Evolutionary conservation across 2,797 vertebrate genomes (phyloP).

Genomic region (Rhynchonycteris naso): DNA sequence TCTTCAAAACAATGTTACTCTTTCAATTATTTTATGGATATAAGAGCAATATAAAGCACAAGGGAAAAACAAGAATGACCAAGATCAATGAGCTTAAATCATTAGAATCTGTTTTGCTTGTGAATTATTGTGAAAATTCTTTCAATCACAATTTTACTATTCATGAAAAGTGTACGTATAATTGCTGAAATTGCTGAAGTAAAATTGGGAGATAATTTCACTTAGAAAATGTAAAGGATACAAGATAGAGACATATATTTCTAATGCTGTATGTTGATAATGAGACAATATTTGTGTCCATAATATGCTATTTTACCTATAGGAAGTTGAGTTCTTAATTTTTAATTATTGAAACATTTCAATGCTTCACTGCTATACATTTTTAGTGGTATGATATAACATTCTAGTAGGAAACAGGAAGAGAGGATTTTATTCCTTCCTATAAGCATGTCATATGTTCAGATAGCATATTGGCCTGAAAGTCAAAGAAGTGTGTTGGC

Average conservation of each 20-base stretch:
- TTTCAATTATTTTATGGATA: not conserved
- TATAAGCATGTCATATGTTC: not conserved
- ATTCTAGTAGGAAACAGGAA: slow-evolving; percentile 1
- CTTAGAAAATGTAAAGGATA: not conserved
- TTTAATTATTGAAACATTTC: not conserved
- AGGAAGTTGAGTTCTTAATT: not conserved
- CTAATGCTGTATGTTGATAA: not conserved
- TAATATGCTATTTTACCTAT: not conserved
- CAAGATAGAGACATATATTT: not conserved
- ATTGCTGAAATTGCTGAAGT: not conserved
- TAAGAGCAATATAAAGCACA: not conserved
- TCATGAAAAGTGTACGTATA: not conserved
- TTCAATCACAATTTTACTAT: not conserved
- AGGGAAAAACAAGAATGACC: not conserved
- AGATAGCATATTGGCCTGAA: not conserved
- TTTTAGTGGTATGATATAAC: not conserved
- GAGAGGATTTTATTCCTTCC: not conserved
- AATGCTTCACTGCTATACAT: not conserved
- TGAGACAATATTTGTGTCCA: not conserved
- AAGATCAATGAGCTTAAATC: not conserved
- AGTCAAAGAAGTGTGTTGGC: not conserved
- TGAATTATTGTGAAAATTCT: slow-evolving; percentile 21
- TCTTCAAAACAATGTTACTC: not conserved
- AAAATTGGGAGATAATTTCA: not conserved
- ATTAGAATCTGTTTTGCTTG: not conserved